Base-by-base conservation (phyloP, 2,113 vertebrate species). In the Pseudolaguvia tuberculata region DNA sequence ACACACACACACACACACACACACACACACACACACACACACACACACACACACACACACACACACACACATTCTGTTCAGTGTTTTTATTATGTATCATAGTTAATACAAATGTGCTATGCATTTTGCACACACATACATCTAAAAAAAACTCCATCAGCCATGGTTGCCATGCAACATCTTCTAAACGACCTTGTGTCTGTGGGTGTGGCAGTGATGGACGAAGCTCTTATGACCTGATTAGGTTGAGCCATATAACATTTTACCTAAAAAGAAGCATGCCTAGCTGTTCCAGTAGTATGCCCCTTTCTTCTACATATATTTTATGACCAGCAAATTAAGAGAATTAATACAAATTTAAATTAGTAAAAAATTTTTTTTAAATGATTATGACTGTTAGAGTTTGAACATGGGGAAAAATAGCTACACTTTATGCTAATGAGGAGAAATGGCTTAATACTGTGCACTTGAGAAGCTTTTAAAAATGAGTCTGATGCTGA, bases 191-290 rank as follows among this genome's bases (percentile, higher is more conserved):
- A 77, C 68, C 21, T 12, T 5, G 48, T 62, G 75, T 70, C 67
- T 39, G 56, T 59, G 75, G 75, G 75, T 53, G 75, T 77, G 75
- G 75, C 75, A 77, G 56, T 70, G 75, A 77, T 77, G 66, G 75
- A 70, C 18, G 67, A 77, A 70, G 27, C 12, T 9, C 27, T 70
- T 62, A 61, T 77, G 56, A 61, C 56, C 57, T 62, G 67, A 59
- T 45, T 27, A 15, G 48, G 61, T 77, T 35, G 23, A 27, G 29
- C 48, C 67, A 55, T 55, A 55, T 70, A 48, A 77, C 61, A 42
- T 48, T 76, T 58, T 50, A 18, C 20, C 56, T 35, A 52, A 70
- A 61, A 59, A 68, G 42, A 70, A 12, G 10, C 7, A 18, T 15
- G 68, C 15, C 18, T 9, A 21, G 27, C 18, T 12, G 20, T 57